These are phyloP conservation scores for Andrena trimmerana DNA, from an alignment of 2,888 invertebrate species.

Conservation along the genomic window DNA sequence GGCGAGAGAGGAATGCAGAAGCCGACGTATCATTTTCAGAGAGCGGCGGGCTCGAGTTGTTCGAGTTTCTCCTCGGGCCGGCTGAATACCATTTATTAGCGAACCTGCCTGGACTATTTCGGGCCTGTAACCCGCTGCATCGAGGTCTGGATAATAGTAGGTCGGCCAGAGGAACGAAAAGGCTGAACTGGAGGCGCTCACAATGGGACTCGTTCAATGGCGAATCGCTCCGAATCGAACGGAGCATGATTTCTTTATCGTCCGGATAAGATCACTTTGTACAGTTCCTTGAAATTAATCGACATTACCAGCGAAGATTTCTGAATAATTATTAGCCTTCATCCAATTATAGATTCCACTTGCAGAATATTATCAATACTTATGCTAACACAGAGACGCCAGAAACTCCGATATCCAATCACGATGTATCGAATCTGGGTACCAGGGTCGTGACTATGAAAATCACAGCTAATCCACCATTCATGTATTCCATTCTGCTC, in stretches of 20 bases:
- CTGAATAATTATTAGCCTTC: no score
- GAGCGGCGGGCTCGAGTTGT: conserved; percentile 19
- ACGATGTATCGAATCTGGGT: neutral
- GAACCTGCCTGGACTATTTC: conserved; percentile 36
- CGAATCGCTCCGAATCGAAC: neutral
- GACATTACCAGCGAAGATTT: no score
- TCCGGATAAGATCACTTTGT: neutral
- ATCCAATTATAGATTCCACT: no score
- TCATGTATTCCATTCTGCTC: neutral
- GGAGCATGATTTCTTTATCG: neutral
- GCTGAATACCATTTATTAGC: conserved; percentile 51
- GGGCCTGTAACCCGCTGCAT: conserved; percentile 21
- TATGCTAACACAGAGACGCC: no score
- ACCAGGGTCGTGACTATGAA: neutral
- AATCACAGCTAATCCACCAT: neutral
- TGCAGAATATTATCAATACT: no score
- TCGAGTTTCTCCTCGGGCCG: conserved; percentile 11
- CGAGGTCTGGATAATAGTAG: conserved; percentile 45
- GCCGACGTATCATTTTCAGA: conserved; percentile 38
- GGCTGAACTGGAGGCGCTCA: conserved; percentile 12
- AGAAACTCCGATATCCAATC: no score
- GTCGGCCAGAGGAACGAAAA: conserved; percentile 29
- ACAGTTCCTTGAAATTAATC: no score
- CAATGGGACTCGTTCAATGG: neutral
- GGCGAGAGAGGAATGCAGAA: neutral